Evolutionary conservation across 1,140 invertebrate species (phyloP).

Genomic region (Leptonema lineaticorne): DNA sequence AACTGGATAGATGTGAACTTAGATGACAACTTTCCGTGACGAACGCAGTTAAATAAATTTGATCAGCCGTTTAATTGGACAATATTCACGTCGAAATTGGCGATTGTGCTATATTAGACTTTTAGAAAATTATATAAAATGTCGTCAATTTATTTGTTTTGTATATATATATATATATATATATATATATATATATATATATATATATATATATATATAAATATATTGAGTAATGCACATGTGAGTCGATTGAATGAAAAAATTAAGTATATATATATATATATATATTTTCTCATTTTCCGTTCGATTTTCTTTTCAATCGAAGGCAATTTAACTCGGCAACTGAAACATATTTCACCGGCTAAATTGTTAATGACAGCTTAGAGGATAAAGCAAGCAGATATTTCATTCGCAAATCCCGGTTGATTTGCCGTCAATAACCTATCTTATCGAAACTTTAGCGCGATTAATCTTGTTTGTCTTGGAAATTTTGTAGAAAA

Average conservation of each 20-base stretch:
- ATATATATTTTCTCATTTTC: not conserved
- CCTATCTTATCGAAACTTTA: constrained; percentile 7
- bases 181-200: not conserved
- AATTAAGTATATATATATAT: not conserved
- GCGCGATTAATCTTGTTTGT: constrained; percentile 11
- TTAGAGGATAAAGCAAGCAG: constrained; percentile 12
- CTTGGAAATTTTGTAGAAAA: not conserved
- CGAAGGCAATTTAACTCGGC: not conserved
- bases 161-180: not conserved
- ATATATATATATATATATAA: not conserved
- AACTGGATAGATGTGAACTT: no score
- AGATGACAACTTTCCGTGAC: no score
- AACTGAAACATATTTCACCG: constrained; percentile 1
- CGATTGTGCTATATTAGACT: no score
- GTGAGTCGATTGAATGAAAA: not conserved
- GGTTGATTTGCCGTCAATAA: constrained; percentile 16
- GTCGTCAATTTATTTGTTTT: not conserved
- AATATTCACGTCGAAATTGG: no score
- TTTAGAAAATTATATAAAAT: no score
- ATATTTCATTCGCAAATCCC: constrained; percentile 18
- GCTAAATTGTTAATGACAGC: constrained; percentile 16
- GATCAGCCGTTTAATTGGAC: no score
- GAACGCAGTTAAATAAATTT: no score
- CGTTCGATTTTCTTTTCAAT: not conserved
- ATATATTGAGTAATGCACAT: not conserved